Evolutionary conservation across 2,113 vertebrate species (phyloP).

Genomic region (Periophthalmodon schlosseri): DNA sequence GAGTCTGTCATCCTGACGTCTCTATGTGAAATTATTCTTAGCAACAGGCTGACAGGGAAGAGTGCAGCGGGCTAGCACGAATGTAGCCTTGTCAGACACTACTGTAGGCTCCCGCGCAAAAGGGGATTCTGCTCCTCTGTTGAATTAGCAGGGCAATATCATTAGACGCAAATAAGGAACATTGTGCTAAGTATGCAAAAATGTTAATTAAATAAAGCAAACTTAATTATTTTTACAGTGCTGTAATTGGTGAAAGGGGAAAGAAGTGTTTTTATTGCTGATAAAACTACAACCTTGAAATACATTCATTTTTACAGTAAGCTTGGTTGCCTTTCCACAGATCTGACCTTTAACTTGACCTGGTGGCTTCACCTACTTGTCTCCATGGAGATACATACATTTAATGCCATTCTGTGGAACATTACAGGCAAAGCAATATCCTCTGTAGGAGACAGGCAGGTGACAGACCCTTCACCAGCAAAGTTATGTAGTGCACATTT

Average conservation of each 20-base stretch:
- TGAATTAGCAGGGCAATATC: neutral
- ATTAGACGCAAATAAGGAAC: neutral
- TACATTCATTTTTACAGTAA: neutral
- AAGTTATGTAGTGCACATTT: too few relatives aligned
- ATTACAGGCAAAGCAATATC: neutral
- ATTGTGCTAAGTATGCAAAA: too few relatives aligned
- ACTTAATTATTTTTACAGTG: too few relatives aligned
- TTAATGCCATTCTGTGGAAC: neutral
- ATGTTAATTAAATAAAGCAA: too few relatives aligned
- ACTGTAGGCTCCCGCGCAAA: too few relatives aligned
- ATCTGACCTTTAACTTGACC: neutral
- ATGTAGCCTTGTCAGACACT: neutral
- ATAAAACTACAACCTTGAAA: neutral
- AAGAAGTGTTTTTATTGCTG: too few relatives aligned
- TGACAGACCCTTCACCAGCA: neutral
- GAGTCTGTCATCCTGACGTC: conserved; percentile 11
- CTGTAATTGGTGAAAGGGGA: too few relatives aligned
- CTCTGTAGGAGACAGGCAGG: neutral
- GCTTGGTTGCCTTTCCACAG: neutral
- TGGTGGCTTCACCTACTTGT: neutral
- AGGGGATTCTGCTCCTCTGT: too few relatives aligned
- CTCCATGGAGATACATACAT: neutral
- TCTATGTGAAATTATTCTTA: conserved; percentile 8
- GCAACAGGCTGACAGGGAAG: conserved; percentile 10
- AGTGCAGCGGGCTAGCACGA: neutral